Evolutionary conservation across 2,888 invertebrate genomes (phyloP).

Genomic region (Bedellia somnulentella): DNA sequence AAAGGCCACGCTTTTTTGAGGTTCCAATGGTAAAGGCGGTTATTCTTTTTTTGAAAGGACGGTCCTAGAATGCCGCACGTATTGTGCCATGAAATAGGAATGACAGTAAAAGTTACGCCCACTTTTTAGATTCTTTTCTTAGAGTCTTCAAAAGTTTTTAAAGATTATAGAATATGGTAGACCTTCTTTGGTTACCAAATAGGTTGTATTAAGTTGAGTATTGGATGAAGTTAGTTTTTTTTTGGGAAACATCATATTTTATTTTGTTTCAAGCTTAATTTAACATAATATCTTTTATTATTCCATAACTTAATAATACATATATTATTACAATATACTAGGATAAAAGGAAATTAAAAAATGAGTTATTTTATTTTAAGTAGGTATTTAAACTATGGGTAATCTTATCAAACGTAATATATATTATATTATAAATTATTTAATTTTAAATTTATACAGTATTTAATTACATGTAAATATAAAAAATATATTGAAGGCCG

Average conservation of each 20-base stretch:
- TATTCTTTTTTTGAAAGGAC: conserved; percentile 25
- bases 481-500: too few relatives aligned
- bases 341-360: too few relatives aligned
- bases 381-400: too few relatives aligned
- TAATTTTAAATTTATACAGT: too few relatives aligned
- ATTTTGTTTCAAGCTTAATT: too few relatives aligned
- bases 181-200: conserved; percentile 21
- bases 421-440: too few relatives aligned
- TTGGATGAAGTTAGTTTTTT: not conserved
- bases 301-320: too few relatives aligned
- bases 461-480: too few relatives aligned
- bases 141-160: conserved; percentile 45
- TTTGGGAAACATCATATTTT: not conserved
- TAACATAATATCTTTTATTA: too few relatives aligned
- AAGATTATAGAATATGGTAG: conserved; percentile 43
- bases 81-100: conserved; percentile 38
- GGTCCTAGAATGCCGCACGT: conserved; percentile 31
- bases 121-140: conserved; percentile 50
- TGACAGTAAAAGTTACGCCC: conserved; percentile 54
- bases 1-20: conserved; percentile 43
- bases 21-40: conserved; percentile 32
- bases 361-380: too few relatives aligned
- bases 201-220: not conserved
- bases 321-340: too few relatives aligned
- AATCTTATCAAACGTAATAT: too few relatives aligned